These are phyloP conservation scores for Bicyclus anynana DNA, from an alignment of 1,140 invertebrate genomes.

Conservation along the genomic window DNA sequence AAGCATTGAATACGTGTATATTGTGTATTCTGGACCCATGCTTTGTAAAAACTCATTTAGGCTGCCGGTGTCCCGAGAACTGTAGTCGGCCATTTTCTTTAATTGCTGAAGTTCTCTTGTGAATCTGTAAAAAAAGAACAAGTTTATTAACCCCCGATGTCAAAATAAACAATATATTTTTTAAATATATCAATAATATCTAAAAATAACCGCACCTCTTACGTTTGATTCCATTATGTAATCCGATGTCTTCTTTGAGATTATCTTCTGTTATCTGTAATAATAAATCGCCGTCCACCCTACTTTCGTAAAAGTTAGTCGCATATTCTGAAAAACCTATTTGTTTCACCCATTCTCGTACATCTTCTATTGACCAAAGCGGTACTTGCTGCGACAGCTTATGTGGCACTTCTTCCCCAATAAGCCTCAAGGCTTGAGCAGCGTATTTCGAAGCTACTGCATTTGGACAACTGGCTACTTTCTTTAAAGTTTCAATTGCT, in stretches of 20 bases:
- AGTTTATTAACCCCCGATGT: no score
- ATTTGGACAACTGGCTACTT: constrained; percentile 98
- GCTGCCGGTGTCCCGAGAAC: constrained; percentile 93
- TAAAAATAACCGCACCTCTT: constrained; percentile 79
- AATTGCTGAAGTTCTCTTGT: constrained; percentile 95
- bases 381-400: constrained; percentile 99
- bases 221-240: constrained; percentile 95
- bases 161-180: no score
- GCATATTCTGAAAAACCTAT: constrained; percentile 95
- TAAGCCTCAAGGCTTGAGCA: constrained; percentile 94
- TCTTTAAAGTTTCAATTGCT: constrained; percentile 96
- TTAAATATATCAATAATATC: neutral
- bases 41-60: constrained; percentile 93
- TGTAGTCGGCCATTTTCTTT: constrained; percentile 98
- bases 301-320: constrained; percentile 90
- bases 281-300: constrained; percentile 98
- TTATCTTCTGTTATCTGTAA: constrained; percentile 95
- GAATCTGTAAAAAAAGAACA: constrained; percentile 89
- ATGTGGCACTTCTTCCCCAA: constrained; percentile 98
- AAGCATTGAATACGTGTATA: constrained; percentile 98
- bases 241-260: constrained; percentile 93
- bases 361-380: constrained; percentile 97
- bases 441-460: constrained; percentile 98
- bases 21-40: constrained; percentile 94
- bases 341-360: constrained; percentile 98